phyloP scores from a whole-genome alignment of 2,113 vertebrate species.

The Symphodus melops region DNA sequence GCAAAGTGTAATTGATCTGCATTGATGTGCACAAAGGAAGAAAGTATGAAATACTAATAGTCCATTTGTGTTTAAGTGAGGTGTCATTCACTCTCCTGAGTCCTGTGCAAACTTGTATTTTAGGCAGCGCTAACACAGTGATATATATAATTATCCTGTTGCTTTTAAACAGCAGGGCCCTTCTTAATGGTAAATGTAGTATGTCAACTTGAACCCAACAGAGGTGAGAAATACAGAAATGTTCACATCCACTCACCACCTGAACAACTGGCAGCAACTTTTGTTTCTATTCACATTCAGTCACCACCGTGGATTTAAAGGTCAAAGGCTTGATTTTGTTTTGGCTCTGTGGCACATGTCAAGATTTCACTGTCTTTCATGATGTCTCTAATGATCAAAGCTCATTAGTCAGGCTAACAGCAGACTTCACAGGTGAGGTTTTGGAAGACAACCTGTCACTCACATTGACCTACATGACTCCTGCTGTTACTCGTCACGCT shows the following conservation, averaged over 20 bases:
- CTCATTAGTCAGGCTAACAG: slow-evolving; percentile 55
- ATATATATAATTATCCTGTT: too few species aligned
- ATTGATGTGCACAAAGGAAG: not conserved
- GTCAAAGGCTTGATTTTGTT: slow-evolving; percentile 10
- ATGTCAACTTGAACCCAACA: too few species aligned
- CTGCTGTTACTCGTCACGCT: slow-evolving; percentile 33
- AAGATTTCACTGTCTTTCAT: slow-evolving; percentile 41
- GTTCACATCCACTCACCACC: not conserved
- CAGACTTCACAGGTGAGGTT: slow-evolving; percentile 37
- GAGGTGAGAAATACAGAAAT: not conserved
- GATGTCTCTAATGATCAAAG: slow-evolving; percentile 22
- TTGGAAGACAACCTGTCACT: slow-evolving; percentile 37
- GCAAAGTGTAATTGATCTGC: not conserved
- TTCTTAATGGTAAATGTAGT: too few species aligned
- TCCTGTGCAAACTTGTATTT: too few species aligned
- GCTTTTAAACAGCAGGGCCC: too few species aligned
- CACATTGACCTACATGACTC: slow-evolving; percentile 60
- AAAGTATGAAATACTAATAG: not conserved
- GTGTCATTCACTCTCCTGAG: not conserved
- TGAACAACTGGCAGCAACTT: not conserved
- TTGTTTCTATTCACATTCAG: not conserved
- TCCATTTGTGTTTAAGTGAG: not conserved
- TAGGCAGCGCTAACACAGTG: too few species aligned
- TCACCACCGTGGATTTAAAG: slow-evolving; percentile 2
- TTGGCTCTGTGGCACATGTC: not conserved